A percentile compares a stretch with the other conserved stretches of the same genome.
Conservation (phyloP, 2,797 vertebrate genomes). For the Sebastes aleutianus region DNA sequence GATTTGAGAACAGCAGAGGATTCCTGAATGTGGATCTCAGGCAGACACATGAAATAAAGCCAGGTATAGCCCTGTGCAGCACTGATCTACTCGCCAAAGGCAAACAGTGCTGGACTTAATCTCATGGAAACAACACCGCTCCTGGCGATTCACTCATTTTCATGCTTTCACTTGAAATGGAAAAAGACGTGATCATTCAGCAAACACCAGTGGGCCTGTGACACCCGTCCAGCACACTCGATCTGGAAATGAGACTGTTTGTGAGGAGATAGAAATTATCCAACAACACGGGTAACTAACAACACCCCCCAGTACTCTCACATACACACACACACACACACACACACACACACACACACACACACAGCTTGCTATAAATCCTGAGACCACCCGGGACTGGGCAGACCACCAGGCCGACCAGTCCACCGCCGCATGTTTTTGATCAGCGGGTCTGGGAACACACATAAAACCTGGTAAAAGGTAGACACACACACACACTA, state of each 20-base stretch:
- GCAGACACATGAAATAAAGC: slow-evolving; percentile 5
- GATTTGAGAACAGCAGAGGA: neutral
- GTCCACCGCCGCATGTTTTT: slow-evolving; percentile 61
- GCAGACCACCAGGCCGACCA: slow-evolving; percentile 50
- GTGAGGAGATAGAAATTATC: slow-evolving; percentile 31
- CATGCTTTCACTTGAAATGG: neutral
- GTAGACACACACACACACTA: slow-evolving; percentile 37
- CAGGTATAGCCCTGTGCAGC: neutral
- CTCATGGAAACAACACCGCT: neutral
- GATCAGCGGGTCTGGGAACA: slow-evolving; percentile 67
- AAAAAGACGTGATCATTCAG: neutral
- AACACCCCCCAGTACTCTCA: neutral
- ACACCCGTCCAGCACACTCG: neutral
- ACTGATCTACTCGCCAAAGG: neutral
- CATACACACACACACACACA: slow-evolving; percentile 7
- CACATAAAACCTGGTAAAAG: slow-evolving; percentile 60
- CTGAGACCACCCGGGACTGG: slow-evolving; percentile 61
- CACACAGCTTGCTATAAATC: slow-evolving; percentile 39
- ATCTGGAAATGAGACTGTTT: slow-evolving; percentile 7
- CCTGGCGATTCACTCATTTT: neutral
- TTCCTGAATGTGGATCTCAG: slow-evolving; percentile 7
- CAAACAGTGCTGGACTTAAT: neutral
- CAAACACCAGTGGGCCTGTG: neutral
- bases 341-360: slow-evolving; percentile 15
- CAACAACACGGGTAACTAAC: neutral